Evolutionary conservation across 2,888 invertebrate genomes (phyloP).

Genomic region (Pseudococcus viburni): DNA sequence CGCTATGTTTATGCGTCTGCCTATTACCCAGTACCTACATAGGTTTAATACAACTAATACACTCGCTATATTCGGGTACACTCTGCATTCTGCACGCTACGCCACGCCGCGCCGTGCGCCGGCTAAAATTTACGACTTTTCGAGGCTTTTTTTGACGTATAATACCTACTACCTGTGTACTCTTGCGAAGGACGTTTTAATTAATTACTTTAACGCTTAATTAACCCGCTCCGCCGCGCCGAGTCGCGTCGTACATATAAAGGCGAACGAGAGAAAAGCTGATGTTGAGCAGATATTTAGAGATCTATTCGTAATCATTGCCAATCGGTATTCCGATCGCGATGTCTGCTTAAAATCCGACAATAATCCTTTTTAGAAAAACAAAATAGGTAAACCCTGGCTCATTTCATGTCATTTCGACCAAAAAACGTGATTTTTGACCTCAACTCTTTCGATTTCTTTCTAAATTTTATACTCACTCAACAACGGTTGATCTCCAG

Average conservation of each 20-base stretch:
- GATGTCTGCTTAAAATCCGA: no score
- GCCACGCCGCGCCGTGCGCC: neutral
- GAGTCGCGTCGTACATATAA: neutral
- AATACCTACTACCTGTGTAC: neutral
- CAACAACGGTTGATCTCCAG: no score
- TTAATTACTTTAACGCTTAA: slow-evolving; percentile 11
- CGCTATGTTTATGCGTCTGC: neutral
- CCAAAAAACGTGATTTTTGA: no score
- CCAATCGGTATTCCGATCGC: no score
- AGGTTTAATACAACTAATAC: neutral
- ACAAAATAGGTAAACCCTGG: no score
- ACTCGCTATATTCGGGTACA: neutral
- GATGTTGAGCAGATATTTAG: neutral
- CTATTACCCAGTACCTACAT: no score
- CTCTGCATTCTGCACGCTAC: neutral
- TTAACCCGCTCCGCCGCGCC: neutral
- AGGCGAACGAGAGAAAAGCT: neutral
- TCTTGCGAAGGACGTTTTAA: slow-evolving; percentile 16
- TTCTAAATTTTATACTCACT: no score
- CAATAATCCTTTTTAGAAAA: no score
- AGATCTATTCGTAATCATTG: no score
- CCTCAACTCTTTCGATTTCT: no score
- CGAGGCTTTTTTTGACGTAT: slow-evolving; percentile 6
- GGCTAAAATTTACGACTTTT: slow-evolving; percentile 4
- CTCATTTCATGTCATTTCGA: no score